A percentile compares a stretch with the other conserved stretches of the same genome.
Conservation (phyloP, 1,140 invertebrate species). For the Conus betulinus region DNA sequence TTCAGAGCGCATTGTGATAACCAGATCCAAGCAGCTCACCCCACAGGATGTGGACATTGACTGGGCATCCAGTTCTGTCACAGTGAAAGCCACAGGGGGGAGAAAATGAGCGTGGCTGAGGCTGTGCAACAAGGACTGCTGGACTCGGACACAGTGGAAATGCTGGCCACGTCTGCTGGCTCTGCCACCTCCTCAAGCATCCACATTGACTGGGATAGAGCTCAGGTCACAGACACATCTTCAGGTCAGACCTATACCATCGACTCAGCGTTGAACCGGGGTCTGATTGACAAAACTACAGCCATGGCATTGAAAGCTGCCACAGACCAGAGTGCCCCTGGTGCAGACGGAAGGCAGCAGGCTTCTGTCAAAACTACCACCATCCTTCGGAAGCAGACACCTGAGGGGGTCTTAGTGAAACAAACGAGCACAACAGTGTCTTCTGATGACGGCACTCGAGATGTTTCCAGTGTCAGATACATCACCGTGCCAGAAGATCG, state of each 20-base stretch:
- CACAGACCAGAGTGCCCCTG: constrained; percentile 52
- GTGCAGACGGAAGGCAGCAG: not conserved
- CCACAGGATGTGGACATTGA: constrained; percentile 63
- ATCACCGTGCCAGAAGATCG: constrained; percentile 23
- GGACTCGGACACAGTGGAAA: constrained; percentile 86
- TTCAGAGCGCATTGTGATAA: constrained; percentile 10
- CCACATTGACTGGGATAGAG: constrained; percentile 68
- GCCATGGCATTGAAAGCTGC: constrained; percentile 60
- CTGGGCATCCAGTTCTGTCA: constrained; percentile 77
- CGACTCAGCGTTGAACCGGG: constrained; percentile 85
- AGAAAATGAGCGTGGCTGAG: constrained; percentile 86
- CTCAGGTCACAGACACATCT: constrained; percentile 82
- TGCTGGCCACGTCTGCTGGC: constrained; percentile 80
- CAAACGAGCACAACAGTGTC: not conserved
- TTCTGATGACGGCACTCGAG: not conserved
- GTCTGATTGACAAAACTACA: constrained; percentile 81
- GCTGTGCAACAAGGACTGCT: constrained; percentile 90
- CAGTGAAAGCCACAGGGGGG: constrained; percentile 87
- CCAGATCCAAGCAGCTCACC: not conserved
- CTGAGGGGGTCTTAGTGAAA: not conserved
- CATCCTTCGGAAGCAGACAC: not conserved
- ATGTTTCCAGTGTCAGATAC: not conserved
- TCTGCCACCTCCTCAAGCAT: constrained; percentile 62
- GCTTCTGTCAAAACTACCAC: not conserved
- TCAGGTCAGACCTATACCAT: constrained; percentile 85